Evolutionary conservation across 2,797 vertebrate genomes (phyloP).

Genomic region (Botia almorhae): DNA sequence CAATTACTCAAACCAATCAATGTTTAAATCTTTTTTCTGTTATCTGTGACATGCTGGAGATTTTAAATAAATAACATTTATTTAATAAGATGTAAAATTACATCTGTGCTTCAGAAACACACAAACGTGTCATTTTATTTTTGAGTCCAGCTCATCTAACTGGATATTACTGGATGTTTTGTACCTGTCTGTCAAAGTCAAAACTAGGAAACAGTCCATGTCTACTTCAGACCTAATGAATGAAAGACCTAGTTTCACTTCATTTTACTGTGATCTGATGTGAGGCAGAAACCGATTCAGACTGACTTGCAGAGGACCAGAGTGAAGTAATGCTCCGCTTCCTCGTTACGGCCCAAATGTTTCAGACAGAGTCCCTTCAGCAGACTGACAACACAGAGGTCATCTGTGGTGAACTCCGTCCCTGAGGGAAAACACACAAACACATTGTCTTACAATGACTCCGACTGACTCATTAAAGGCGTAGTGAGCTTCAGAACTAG

Average conservation of each 20-base stretch:
- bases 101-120: neutral
- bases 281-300: neutral
- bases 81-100: neutral
- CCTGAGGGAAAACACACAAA: slow-evolving; percentile 72
- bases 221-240: neutral
- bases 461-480: too few species aligned
- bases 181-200: neutral
- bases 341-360: slow-evolving; percentile 87
- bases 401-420: slow-evolving; percentile 87
- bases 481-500: too few species aligned
- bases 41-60: neutral
- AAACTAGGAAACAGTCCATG: neutral
- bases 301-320: slow-evolving; percentile 87
- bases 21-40: neutral
- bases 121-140: neutral
- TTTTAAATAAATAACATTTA: neutral
- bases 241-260: neutral
- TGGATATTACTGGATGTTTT: neutral
- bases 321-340: slow-evolving; percentile 93
- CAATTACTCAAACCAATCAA: neutral
- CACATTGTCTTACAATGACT: neutral
- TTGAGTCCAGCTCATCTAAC: neutral
- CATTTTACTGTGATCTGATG: neutral
- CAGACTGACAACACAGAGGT: slow-evolving; percentile 90
- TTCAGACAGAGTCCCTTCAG: slow-evolving; percentile 95